Conservation (phyloP, 1,140 invertebrate species). For the Drosophila yakuba region DNA sequence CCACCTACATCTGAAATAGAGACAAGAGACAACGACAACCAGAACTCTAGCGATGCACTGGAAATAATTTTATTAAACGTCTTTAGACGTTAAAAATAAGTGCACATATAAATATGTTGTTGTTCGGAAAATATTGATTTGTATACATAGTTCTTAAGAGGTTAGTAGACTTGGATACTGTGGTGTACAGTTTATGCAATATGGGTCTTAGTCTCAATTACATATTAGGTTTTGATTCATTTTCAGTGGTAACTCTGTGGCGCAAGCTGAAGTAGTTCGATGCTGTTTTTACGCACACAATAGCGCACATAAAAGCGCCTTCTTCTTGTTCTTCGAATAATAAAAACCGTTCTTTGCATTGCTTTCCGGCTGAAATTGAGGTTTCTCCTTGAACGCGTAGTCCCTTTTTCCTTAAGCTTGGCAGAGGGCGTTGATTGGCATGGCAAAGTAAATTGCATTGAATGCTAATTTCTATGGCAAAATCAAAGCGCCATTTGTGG, state of each 20-base stretch:
- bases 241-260: background rate
- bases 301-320: constrained; percentile 56
- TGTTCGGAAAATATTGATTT: no score
- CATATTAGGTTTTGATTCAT: no score
- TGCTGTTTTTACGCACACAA: background rate
- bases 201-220: no score
- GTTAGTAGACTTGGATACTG: no score
- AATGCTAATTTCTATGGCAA: constrained; percentile 73
- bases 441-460: constrained; percentile 69
- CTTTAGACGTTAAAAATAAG: no score
- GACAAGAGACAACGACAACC: constrained; percentile 28
- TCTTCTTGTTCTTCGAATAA: constrained; percentile 23
- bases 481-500: constrained; percentile 72
- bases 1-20: constrained; percentile 69
- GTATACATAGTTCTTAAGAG: no score
- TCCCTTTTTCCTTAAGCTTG: constrained; percentile 5
- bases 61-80: constrained; percentile 1
- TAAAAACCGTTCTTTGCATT: constrained; percentile 39
- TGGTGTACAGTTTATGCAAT: no score
- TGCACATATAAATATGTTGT: no score
- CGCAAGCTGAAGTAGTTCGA: constrained; percentile 22
- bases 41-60: constrained; percentile 23
- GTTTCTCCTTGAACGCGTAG: background rate
- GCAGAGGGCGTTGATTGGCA: constrained; percentile 74
- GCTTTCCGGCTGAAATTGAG: constrained; percentile 12